Evolutionary conservation across 1,140 invertebrate species (phyloP).

Genomic region (Chlorops oryzae): DNA sequence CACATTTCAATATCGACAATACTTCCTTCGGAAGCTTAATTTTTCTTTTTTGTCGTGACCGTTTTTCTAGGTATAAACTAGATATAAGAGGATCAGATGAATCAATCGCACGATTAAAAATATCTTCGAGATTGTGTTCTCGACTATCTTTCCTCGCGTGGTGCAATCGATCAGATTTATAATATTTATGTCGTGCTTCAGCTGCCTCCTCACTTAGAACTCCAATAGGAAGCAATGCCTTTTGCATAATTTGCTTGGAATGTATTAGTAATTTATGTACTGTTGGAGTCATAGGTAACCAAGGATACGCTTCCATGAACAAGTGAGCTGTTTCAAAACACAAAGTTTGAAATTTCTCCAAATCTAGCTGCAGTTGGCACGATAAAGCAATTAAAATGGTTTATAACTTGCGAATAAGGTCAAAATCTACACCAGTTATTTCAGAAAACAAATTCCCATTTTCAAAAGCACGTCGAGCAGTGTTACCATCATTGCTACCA

Average conservation of each 20-base stretch:
- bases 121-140: no score
- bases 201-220: slow-evolving; percentile 1
- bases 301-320: no score
- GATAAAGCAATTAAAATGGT: slow-evolving; percentile 6
- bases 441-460: slow-evolving; percentile 1
- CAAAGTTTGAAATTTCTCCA: slow-evolving; percentile 8
- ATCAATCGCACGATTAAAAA: no score
- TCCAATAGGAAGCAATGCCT: background rate
- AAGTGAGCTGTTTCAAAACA: no score
- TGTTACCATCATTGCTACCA: slow-evolving; percentile 8
- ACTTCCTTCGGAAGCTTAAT: no score
- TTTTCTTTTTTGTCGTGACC: no score
- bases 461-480: slow-evolving; percentile 2
- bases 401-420: slow-evolving; percentile 1
- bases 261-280: slow-evolving; percentile 10
- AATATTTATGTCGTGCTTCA: slow-evolving; percentile 9
- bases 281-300: slow-evolving; percentile 12
- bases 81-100: no score
- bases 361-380: slow-evolving; percentile 2
- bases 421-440: slow-evolving; percentile 3
- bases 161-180: no score
- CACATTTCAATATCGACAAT: no score
- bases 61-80: no score
- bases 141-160: no score
- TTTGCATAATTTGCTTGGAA: slow-evolving; percentile 2